Conservation (phyloP, 2,797 vertebrate species). For the Acropternis orthonyx region DNA sequence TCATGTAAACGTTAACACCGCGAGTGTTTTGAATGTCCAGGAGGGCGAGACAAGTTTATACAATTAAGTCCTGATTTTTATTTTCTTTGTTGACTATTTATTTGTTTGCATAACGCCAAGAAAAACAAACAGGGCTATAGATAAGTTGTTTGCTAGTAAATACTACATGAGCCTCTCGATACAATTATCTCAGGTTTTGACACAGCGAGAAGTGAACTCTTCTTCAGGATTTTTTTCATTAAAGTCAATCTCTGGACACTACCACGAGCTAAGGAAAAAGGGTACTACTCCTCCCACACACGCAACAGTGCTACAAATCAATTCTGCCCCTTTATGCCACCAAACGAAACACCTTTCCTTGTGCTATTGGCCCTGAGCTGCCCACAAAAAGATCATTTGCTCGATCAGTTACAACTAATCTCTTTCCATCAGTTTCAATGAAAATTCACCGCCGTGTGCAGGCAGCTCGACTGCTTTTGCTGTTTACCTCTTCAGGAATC, state of each 20-base stretch:
- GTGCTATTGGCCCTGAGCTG: neutral
- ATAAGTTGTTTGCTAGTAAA: neutral
- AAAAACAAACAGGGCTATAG: neutral
- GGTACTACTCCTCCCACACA: no score
- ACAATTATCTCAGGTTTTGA: neutral
- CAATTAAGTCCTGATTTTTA: neutral
- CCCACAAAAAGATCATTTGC: neutral
- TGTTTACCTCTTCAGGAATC: neutral
- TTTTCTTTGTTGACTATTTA: neutral
- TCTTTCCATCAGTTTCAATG: neutral
- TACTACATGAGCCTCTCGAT: neutral
- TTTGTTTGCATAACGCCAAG: neutral
- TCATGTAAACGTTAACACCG: neutral
- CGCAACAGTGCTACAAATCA: rapidly evolving
- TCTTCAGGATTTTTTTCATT: neutral
- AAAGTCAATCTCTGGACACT: neutral
- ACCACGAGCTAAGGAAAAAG: neutral
- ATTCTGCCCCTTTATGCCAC: neutral
- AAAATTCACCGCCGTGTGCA: neutral
- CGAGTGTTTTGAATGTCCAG: neutral
- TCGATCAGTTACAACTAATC: neutral
- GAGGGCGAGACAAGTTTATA: neutral
- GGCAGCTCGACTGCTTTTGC: neutral
- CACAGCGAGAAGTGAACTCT: neutral
- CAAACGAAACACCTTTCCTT: neutral